These are phyloP conservation scores for Ephydatia muelleri DNA, from an alignment of 37 sponge, comb jelly and placozoan species.

Conservation along the genomic window DNA sequence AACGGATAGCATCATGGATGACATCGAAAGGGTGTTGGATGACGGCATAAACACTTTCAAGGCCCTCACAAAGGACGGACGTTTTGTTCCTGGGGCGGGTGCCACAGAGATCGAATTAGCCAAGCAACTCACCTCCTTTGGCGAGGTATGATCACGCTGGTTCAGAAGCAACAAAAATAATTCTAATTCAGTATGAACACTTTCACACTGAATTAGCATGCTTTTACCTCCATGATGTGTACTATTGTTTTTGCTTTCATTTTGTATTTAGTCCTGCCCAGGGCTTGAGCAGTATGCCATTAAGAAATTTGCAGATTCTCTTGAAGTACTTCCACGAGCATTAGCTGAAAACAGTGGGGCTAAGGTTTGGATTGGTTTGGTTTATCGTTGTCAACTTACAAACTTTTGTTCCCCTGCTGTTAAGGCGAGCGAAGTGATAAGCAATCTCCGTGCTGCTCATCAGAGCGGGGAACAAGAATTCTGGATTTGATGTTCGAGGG, in stretches of 20 bases:
- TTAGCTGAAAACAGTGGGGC: constrained; percentile 97
- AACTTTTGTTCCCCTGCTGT: background rate
- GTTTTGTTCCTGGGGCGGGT: constrained; percentile 93
- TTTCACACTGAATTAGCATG: no score
- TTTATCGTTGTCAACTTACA: background rate
- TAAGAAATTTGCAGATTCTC: constrained; percentile 89
- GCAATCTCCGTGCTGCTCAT: constrained; percentile 90
- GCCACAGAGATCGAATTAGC: constrained; percentile 98
- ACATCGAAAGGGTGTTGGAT: constrained; percentile 92
- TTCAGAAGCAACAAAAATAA: background rate
- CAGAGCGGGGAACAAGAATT: constrained; percentile 70
- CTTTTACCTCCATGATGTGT: no score
- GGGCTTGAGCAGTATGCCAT: constrained; percentile 98
- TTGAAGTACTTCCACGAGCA: constrained; percentile 83
- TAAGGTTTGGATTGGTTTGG: constrained; percentile 47
- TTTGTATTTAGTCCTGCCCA: constrained; percentile 76
- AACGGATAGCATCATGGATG: constrained; percentile 94
- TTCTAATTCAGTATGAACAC: background rate
- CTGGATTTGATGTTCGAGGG: constrained; percentile 78
- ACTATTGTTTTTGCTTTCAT: background rate
- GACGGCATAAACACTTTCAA: constrained; percentile 97
- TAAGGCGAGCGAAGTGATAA: constrained; percentile 80
- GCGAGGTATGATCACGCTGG: constrained; percentile 81
- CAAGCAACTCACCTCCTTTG: constrained; percentile 81
- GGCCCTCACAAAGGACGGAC: constrained; percentile 80